phyloP scores from a whole-genome alignment of 2,113 vertebrate genomes.

The Dasyornis broadbenti region DNA sequence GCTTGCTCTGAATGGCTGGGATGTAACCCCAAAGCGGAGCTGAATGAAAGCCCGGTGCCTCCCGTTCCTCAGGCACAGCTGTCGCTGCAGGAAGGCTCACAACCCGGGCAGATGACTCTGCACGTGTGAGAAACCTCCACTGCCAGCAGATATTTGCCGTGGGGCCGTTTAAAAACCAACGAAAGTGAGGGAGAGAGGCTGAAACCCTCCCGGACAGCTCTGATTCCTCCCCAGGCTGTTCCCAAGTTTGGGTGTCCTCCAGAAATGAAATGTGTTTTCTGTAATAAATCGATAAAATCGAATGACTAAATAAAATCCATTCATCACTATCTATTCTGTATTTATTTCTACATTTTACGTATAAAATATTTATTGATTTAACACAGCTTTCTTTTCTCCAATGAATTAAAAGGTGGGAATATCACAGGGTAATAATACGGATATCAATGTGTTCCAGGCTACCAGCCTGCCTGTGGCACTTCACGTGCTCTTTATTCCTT shows the following conservation, averaged over 20 bases:
- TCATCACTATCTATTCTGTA: neutral
- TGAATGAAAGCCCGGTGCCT: neutral
- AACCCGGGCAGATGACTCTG: constrained; percentile 56
- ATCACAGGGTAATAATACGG: neutral
- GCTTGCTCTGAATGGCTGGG: neutral
- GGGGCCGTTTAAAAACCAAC: neutral
- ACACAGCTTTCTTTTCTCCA: neutral
- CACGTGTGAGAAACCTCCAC: constrained; percentile 17
- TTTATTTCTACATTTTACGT: neutral
- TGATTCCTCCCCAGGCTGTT: neutral
- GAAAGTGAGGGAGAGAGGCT: neutral
- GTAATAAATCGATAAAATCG: neutral
- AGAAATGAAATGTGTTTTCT: neutral
- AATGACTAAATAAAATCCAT: neutral
- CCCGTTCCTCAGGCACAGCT: neutral
- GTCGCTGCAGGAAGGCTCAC: constrained; percentile 4
- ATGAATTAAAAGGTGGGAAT: neutral
- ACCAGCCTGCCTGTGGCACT: neutral
- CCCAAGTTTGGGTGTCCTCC: neutral
- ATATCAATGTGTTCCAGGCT: neutral
- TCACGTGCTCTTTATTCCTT: neutral
- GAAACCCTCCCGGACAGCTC: neutral
- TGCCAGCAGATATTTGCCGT: constrained; percentile 41
- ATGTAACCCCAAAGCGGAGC: neutral
- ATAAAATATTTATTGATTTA: neutral